Base-by-base conservation (phyloP, 2,888 invertebrate species). In the Thereva nobilitata region DNA sequence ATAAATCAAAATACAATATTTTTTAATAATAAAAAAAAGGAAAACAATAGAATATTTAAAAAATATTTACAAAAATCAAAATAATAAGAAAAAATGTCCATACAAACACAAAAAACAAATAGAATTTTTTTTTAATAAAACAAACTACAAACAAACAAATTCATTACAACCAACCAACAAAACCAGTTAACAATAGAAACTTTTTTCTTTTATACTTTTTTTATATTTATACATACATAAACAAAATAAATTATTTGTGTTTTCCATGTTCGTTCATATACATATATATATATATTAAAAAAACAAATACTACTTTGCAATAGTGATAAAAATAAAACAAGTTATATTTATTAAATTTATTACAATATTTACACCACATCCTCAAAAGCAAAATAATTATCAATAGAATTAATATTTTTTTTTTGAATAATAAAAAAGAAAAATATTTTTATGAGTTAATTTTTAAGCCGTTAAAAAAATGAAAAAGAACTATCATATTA, bases 361-460 rank as follows among this genome's bases (percentile, higher is more conserved):
- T 23, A 23, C 23, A 23, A 23, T 23, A 23, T 23, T 23, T 23
- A 23, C 23, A 23, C 23, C 23, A 23, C 23, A 23, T 2, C 23
- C 23, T 23, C 23, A 23, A 23, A 23, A 23, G 2, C 23, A 23
- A 2, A 61, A 61, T 61, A 61, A 50, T 61, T 49, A 61, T 61
- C 49, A 50, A 23, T 23, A 23, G 23, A 50, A 50, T 41, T 50
- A 61, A 61, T 34, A 61, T 41, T 61, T 50, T 50, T 50, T n/a
- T 61, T 50, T 61, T 61, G 49, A 50, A 23, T 23, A 23, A 23
- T 61, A 50, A 61, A 40, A 50, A 61, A 61, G 50, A 35, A 61
- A 50, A 50, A 61, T 50, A 61, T 61, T 50, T 61, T 61, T 61
- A 61, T 61, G 61, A 61, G 35, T 61, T 61, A 61, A 38, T 61